Evolutionary conservation across 2,888 invertebrate species (phyloP).

Genomic region (Apocheima hispidaria): DNA sequence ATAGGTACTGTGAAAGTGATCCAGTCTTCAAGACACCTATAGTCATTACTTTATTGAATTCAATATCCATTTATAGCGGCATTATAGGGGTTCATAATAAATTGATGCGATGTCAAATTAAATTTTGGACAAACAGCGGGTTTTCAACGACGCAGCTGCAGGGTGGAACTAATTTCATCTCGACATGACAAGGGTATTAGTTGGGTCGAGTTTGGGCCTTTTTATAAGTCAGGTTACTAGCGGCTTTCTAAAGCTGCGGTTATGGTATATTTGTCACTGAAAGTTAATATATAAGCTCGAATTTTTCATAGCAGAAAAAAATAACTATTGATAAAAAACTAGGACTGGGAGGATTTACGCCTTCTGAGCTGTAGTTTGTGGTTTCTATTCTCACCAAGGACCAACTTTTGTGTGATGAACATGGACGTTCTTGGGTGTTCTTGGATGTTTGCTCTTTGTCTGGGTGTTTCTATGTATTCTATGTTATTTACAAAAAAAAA

Average conservation of each 20-base stretch:
- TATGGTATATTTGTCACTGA: slow-evolving; percentile 59
- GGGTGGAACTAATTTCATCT: slow-evolving; percentile 83
- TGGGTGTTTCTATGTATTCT: too few relatives aligned
- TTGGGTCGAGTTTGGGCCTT: slow-evolving; percentile 75
- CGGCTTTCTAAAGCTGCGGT: slow-evolving; percentile 60
- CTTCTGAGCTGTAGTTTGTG: too few relatives aligned
- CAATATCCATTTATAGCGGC: slow-evolving; percentile 22
- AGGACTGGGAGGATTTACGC: too few relatives aligned
- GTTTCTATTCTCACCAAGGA: too few relatives aligned
- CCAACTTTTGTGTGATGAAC: too few relatives aligned
- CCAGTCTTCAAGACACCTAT: neutral
- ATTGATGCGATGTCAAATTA: slow-evolving; percentile 71
- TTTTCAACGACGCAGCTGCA: slow-evolving; percentile 76
- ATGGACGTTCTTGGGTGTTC: too few relatives aligned
- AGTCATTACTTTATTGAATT: slow-evolving; percentile 28
- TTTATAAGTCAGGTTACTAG: slow-evolving; percentile 77
- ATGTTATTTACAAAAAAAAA: too few relatives aligned
- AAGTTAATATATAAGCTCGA: too few relatives aligned
- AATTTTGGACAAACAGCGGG: slow-evolving; percentile 76
- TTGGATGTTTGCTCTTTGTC: too few relatives aligned
- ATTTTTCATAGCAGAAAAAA: too few relatives aligned
- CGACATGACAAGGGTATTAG: slow-evolving; percentile 85
- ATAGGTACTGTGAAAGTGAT: too few relatives aligned
- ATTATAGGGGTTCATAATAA: slow-evolving; percentile 39
- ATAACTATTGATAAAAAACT: too few relatives aligned